Base-by-base conservation (phyloP, 1,140 invertebrate species). In the Euwallacea fornicatus region DNA sequence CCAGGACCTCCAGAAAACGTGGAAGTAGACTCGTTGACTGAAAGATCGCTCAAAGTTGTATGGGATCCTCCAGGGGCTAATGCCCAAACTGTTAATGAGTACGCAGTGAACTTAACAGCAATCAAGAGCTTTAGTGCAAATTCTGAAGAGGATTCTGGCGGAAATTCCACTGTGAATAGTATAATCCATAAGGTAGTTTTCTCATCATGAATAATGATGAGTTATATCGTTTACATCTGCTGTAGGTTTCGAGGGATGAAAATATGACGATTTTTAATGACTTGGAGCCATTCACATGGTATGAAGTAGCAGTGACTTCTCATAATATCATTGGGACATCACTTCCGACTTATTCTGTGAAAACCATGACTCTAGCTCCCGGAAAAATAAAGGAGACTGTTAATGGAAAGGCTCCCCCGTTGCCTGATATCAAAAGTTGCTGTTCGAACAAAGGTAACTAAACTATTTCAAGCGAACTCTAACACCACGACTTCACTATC, bases 201-300 rank as follows among this genome's bases (percentile, higher is more conserved):
- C 16, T 9, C 2, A 56, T 43, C 3, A 43, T 41, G 9, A 6
- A 61, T 10, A 11, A n/a, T 58, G 10, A 16, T 15, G 55, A 10
- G 13, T 58, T 58, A n/a, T 42, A n/a, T 10, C 59, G 9, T n/a
- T n/a, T n/a, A 43, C 7, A 10, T 21, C 6, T 11, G 41, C 55
- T 66, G 2, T 16, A 66, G 64, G 53, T 54, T 7, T 11, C 47
- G 21, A 66, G 42, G 55, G 64, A 55, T 43, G 9, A 55, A 42
- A 66, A 66, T 42, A 54, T n/a, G 9, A 83, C 88, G 0, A 78
- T 86, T 0, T 75, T 93, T 2, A 85, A 86, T 60, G 83, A 86
- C 80, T 82, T 89, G 47, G 81, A 84, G 2, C 89, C 91, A 0
- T 89, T 90, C 75, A 93, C 91, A 15, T 93, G 93, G 91, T 94